Conservation (phyloP, 2,888 invertebrate species). For the Xestia c-nigrum region DNA sequence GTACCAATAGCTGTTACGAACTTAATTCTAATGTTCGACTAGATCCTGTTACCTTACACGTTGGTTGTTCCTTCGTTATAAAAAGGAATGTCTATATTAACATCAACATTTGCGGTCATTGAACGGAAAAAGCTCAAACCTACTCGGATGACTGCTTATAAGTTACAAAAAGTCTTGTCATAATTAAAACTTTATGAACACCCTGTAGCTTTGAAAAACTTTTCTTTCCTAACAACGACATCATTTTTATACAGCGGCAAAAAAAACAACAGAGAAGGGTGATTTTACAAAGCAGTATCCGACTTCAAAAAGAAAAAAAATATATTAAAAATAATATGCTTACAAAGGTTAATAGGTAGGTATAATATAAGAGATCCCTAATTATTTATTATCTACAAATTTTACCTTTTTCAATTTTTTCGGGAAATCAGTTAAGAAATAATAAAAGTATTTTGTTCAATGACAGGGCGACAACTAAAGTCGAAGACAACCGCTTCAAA, state of each 20-base stretch:
- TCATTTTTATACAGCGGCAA: slow-evolving; percentile 14
- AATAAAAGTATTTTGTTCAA: not conserved
- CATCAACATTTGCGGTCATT: too few species aligned
- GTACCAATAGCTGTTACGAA: too few species aligned
- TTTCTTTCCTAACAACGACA: slow-evolving; percentile 4
- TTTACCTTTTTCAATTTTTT: slow-evolving; percentile 4
- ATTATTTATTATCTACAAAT: slow-evolving; percentile 50
- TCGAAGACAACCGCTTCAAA: not conserved
- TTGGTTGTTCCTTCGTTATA: too few species aligned
- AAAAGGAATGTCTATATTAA: too few species aligned
- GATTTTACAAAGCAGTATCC: slow-evolving; percentile 18
- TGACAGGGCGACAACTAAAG: not conserved
- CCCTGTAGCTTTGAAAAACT: slow-evolving; percentile 5
- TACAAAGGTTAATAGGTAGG: slow-evolving; percentile 14
- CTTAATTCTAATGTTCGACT: too few species aligned
- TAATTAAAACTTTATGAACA: slow-evolving; percentile 30
- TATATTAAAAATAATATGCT: slow-evolving; percentile 21
- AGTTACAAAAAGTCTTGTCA: slow-evolving; percentile 15
- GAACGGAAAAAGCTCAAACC: too few species aligned
- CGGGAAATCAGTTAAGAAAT: not conserved
- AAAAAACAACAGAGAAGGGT: slow-evolving; percentile 7
- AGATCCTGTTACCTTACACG: too few species aligned
- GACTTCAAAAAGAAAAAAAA: slow-evolving; percentile 18
- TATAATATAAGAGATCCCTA: slow-evolving; percentile 20
- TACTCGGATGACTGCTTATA: not conserved